phyloP scores from a whole-genome alignment of 2,113 vertebrate species.

The Erythrocercus mccallii region DNA sequence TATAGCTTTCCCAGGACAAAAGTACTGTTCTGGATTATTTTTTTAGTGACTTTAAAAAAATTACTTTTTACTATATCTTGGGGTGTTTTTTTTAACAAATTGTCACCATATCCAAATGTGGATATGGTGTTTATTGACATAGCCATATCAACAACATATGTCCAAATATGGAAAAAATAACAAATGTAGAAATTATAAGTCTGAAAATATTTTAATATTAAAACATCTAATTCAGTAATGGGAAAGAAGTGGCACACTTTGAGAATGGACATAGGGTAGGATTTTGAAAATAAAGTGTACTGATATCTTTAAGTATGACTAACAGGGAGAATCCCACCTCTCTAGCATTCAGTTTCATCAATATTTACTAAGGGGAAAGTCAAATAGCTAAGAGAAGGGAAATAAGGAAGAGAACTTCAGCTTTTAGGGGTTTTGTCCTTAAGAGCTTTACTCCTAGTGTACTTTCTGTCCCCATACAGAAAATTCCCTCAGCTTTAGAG shows the following conservation, averaged over 20 bases:
- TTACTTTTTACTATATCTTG: not conserved
- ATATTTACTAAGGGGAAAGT: not conserved
- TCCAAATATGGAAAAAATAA: too few relatives aligned
- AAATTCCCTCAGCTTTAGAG: not conserved
- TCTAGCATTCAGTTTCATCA: not conserved
- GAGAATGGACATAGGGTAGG: not conserved
- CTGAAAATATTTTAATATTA: not conserved
- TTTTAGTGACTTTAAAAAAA: not conserved
- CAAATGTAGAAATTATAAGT: not conserved
- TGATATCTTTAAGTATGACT: not conserved
- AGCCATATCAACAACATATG: too few relatives aligned
- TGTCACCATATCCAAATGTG: too few relatives aligned
- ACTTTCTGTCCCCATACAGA: not conserved
- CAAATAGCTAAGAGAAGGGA: not conserved
- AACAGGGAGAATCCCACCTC: not conserved
- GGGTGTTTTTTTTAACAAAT: too few relatives aligned
- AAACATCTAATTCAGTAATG: not conserved
- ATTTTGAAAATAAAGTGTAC: not conserved
- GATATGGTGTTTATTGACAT: too few relatives aligned
- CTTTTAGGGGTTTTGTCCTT: not conserved
- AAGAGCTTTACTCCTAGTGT: accelerated
- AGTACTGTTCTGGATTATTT: not conserved
- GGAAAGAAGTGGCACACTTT: not conserved
- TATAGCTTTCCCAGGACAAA: not conserved
- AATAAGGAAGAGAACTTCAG: not conserved